Conservation (phyloP, 2,113 vertebrate species). For the Ceyx margarethae region DNA sequence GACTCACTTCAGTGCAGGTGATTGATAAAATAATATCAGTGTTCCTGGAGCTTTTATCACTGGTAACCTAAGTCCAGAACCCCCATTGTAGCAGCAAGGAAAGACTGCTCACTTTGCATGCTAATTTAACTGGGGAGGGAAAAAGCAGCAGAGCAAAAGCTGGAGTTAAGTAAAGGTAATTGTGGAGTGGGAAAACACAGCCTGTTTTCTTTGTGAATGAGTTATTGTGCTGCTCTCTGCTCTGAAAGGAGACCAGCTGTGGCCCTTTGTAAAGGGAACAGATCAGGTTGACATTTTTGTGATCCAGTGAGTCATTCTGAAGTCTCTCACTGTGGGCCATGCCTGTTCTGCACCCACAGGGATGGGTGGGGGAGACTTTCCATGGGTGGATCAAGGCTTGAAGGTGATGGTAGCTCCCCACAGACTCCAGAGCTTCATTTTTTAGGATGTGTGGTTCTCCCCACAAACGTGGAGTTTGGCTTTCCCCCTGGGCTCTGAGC, state of each 20-base stretch:
- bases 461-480: not conserved
- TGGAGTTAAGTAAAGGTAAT: not conserved
- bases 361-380: not conserved
- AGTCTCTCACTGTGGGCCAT: not conserved
- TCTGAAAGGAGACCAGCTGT: not conserved
- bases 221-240: not conserved
- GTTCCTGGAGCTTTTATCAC: not conserved
- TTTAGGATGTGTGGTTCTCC: not conserved
- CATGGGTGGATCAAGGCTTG: not conserved
- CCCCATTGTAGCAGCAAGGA: not conserved
- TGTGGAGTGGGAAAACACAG: not conserved
- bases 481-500: not conserved
- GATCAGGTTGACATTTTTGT: not conserved
- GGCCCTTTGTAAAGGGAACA: not conserved
- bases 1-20: not conserved
- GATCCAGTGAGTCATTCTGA: conserved; percentile 26
- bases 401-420: not conserved
- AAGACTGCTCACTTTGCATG: not conserved
- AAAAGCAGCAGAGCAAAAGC: not conserved
- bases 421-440: not conserved
- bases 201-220: not conserved
- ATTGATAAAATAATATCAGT: conserved; percentile 4
- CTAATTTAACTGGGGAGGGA: not conserved
- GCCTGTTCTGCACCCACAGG: not conserved
- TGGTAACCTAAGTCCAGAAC: conserved; percentile 4